Percentiles rank a stretch among this genome's conserved stretches.
Evolutionary conservation across 2,888 invertebrate genomes (phyloP).

Genomic region (Chromoteleia sp.): DNA sequence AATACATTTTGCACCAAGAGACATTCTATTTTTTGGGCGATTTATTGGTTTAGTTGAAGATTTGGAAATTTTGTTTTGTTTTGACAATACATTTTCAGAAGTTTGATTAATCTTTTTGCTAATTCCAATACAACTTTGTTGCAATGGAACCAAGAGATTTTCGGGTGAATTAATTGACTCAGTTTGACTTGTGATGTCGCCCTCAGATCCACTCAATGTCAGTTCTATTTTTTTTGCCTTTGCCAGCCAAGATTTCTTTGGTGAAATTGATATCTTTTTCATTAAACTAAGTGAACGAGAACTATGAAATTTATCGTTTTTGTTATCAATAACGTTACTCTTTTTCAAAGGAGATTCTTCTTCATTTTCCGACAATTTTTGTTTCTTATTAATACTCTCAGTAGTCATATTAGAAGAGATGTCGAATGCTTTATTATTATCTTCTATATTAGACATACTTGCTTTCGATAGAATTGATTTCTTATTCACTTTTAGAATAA

Average conservation of each 20-base stretch:
- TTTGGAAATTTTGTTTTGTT: constrained; percentile 4
- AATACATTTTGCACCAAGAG: constrained; percentile 13
- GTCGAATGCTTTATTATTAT: background rate
- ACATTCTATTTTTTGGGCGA: constrained; percentile 20
- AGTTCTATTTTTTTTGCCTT: constrained; percentile 30
- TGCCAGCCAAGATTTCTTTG: constrained; percentile 42
- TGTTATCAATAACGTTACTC: background rate
- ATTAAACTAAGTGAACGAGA: constrained; percentile 10
- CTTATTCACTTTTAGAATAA: background rate
- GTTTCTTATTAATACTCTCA: background rate
- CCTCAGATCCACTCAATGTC: background rate
- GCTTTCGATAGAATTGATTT: background rate
- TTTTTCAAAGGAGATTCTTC: background rate
- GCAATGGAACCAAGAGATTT: background rate
- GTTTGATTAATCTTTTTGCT: background rate
- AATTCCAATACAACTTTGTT: too few relatives aligned
- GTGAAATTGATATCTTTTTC: constrained; percentile 20
- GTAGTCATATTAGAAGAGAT: background rate
- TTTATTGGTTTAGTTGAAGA: constrained; percentile 8
- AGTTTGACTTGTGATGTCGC: background rate
- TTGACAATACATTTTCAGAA: background rate
- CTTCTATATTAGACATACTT: background rate
- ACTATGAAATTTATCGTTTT: background rate
- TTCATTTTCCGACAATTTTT: constrained; percentile 13
- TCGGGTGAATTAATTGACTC: background rate